A percentile compares a stretch with the other conserved stretches of the same genome.
Evolutionary conservation across 1,140 invertebrate species (phyloP).

Genomic region (Bacillus rossius): DNA sequence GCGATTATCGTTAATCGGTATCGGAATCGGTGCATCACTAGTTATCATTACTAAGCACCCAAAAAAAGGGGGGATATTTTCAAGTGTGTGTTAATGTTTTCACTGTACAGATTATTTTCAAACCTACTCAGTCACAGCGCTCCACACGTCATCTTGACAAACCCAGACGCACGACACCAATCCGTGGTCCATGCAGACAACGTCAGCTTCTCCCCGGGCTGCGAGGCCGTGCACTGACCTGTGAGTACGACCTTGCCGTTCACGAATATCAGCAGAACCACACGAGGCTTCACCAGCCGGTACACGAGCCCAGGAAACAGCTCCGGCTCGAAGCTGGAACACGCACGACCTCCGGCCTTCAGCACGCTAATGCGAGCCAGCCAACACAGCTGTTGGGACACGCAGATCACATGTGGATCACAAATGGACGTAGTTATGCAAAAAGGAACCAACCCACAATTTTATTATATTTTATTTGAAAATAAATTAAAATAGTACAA

Average conservation of each 20-base stretch:
- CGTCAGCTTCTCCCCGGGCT: background rate
- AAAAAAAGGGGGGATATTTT: too few relatives aligned
- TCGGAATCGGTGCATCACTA: too few relatives aligned
- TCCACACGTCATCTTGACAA: background rate
- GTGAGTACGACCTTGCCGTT: slow-evolving; percentile 97
- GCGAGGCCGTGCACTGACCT: slow-evolving; percentile 48
- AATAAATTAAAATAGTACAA: too few relatives aligned
- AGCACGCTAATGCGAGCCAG: too few relatives aligned
- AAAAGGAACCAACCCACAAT: too few relatives aligned
- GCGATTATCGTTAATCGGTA: too few relatives aligned
- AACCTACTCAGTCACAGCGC: background rate
- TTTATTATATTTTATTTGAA: too few relatives aligned
- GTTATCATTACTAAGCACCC: too few relatives aligned
- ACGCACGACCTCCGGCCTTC: background rate
- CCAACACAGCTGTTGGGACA: too few relatives aligned
- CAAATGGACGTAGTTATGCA: too few relatives aligned
- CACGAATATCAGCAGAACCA: slow-evolving; percentile 95
- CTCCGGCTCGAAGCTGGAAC: slow-evolving; percentile 73
- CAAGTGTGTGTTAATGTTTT: too few relatives aligned
- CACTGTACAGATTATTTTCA: background rate
- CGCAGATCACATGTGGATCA: too few relatives aligned
- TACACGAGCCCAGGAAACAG: slow-evolving; percentile 97
- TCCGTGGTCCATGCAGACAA: background rate
- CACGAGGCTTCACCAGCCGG: slow-evolving; percentile 92
- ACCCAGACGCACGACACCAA: background rate